Base-by-base conservation (phyloP, 2,797 vertebrate genomes). In the Galagoides demidoff region DNA sequence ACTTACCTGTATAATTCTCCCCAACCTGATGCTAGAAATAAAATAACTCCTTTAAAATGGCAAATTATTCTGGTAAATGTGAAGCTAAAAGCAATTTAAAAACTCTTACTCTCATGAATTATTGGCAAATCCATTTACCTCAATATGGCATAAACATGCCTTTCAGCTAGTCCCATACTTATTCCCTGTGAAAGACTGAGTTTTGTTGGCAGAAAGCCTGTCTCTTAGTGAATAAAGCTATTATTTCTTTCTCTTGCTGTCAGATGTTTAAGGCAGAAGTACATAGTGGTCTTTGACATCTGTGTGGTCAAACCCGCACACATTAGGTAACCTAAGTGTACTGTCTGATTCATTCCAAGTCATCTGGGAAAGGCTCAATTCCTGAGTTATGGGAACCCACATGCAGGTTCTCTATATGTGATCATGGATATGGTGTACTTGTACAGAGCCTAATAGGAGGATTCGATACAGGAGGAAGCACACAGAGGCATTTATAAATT, bases 151-250 rank as follows among this genome's bases (percentile, higher is more conserved):
- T 77, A 93, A 96, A 89, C 22, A 27, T 86, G 70, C 70, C 74
- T 97, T 97, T 95, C 78, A 96, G 89, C 89, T 89, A 94, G 71
- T 43, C 39, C 83, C 23, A 88, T 70, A 92, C 93, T 89, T 89
- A 89, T 84, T 96, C 45, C 78, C 82, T 97, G 97, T 90, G 94
- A 93, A 95, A 96, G 63, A 85, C 86, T 82, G 88, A 91, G 29
- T 92, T 92, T 74, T 89, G 31, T 90, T 97, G 96, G 94, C 81
- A 88, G 90, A 88, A 4, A 68, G 74, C 88, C 88, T 66, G 55
- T 22, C 17, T 89, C 52, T n/a, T 66, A 88, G 57, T 97, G 88
- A 97, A 91, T 81, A 96, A 90, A 91, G n/a, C 93, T 92, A 71
- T 96, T 96, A 78, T 96, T 94, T 83, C 61, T 89, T 92, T 95